phyloP scores from a whole-genome alignment of 2,113 vertebrate genomes.

The Fukomys damarensis region DNA sequence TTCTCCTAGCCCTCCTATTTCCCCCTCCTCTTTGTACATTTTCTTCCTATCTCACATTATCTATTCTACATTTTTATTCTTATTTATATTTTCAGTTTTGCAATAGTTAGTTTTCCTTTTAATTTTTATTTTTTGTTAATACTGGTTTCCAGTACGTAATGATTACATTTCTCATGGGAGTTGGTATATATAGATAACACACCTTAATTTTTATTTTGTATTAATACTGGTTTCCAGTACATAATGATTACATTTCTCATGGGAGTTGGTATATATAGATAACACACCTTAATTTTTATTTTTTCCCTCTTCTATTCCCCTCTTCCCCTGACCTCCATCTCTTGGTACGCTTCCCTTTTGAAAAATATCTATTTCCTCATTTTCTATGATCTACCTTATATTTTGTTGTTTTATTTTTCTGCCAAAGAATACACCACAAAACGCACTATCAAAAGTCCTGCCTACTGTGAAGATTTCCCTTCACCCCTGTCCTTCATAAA shows the following conservation, averaged over 20 bases:
- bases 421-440: neutral
- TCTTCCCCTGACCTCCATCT: fast-evolving
- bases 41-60: no score
- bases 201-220: neutral
- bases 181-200: neutral
- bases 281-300: neutral
- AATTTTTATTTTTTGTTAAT: neutral
- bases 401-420: neutral
- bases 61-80: no score
- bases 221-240: neutral
- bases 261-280: neutral
- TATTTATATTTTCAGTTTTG: no score
- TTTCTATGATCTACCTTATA: neutral
- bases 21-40: no score
- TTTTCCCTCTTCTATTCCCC: neutral
- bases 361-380: neutral
- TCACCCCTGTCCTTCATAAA: no score
- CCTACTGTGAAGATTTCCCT: neutral
- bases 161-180: neutral
- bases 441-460: neutral
- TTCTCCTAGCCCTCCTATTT: no score
- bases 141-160: neutral
- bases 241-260: neutral
- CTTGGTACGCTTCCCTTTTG: neutral
- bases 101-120: no score